Percentiles rank a stretch among this genome's conserved stretches.
Conservation (phyloP, 64 coral and sea anemone species). For the Montipora foliosa region DNA sequence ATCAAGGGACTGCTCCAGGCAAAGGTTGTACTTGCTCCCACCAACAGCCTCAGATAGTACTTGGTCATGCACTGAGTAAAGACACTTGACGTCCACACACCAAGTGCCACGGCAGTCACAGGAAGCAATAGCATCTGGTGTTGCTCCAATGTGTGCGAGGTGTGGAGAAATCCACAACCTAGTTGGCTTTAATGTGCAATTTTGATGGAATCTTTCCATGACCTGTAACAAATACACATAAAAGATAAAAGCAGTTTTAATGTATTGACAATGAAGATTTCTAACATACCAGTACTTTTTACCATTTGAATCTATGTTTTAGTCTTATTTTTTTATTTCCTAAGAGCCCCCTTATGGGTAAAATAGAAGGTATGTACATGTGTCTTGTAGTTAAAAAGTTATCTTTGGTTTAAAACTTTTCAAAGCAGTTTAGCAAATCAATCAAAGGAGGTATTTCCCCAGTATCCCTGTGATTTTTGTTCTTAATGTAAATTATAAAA, state of each 20-base stretch:
- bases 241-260: too few species aligned
- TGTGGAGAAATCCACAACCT: slow-evolving; percentile 52
- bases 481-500: background rate
- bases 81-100: slow-evolving; percentile 47
- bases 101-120: background rate
- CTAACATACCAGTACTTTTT: too few species aligned
- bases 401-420: too few species aligned
- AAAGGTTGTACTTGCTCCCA: slow-evolving; percentile 15
- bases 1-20: slow-evolving; percentile 27
- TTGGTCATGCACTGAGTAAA: background rate
- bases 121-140: slow-evolving; percentile 41
- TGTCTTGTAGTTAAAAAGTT: too few species aligned
- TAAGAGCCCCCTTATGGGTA: too few species aligned
- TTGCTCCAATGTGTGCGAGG: slow-evolving; percentile 49
- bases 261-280: too few species aligned
- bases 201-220: background rate
- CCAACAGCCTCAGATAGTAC: slow-evolving; percentile 26
- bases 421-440: background rate
- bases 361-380: too few species aligned
- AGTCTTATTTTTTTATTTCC: too few species aligned
- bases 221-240: too few species aligned
- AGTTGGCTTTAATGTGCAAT: slow-evolving; percentile 7
- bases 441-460: background rate
- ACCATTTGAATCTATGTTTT: too few species aligned
- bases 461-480: slow-evolving; percentile 9